Percentiles rank a stretch among this genome's conserved stretches.
phyloP scores from a whole-genome alignment of 2,797 vertebrate species.

The Lacerta agilis region DNA sequence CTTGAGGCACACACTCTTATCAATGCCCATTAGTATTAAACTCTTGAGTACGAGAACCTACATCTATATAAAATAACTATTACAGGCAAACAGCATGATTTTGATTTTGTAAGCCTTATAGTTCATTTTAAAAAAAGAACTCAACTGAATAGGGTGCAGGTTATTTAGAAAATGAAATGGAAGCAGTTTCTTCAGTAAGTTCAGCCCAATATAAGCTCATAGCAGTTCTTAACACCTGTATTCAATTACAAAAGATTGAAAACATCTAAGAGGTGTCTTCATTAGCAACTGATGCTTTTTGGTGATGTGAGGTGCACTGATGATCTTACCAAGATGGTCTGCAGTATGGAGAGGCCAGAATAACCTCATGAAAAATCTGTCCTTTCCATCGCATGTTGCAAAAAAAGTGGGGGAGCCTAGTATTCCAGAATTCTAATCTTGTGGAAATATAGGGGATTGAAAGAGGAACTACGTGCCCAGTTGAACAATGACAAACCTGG shows the following conservation, averaged over 20 bases:
- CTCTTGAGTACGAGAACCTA: neutral
- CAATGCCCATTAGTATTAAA: neutral
- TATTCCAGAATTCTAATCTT: too few species aligned
- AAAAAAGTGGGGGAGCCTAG: neutral
- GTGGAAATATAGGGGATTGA: too few species aligned
- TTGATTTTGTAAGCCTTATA: neutral
- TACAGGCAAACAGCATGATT: neutral
- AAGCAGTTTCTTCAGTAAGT: neutral
- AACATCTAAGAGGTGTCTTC: neutral
- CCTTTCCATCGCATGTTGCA: neutral
- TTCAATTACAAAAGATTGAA: neutral
- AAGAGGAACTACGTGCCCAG: neutral
- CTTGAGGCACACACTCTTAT: too few species aligned
- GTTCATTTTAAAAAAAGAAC: neutral
- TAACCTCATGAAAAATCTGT: neutral
- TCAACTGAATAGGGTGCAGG: neutral
- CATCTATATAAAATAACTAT: neutral
- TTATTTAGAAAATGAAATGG: conserved; percentile 1
- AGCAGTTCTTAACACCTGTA: neutral
- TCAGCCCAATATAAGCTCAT: conserved; percentile 6
- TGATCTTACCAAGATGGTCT: neutral
- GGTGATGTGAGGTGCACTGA: neutral
- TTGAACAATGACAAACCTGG: too few species aligned
- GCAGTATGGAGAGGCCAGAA: neutral
- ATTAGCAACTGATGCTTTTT: neutral